Conservation (phyloP, 1,140 invertebrate species). For the Philopotamus ludificatus region DNA sequence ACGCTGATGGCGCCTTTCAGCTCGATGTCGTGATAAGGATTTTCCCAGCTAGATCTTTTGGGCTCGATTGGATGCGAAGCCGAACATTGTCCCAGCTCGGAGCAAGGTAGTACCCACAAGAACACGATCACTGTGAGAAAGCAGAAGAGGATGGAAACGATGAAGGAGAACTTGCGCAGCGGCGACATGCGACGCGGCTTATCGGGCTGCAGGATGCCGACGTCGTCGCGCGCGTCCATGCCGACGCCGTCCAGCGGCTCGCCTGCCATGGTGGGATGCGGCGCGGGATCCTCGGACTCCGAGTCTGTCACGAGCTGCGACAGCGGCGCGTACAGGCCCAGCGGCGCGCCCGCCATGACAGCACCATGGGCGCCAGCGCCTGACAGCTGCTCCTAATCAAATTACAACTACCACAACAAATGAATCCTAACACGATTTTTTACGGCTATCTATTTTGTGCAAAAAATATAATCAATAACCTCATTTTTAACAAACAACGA, state of each 20-base stretch:
- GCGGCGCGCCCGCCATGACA: slow-evolving; percentile 33
- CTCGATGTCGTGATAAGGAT: slow-evolving; percentile 69
- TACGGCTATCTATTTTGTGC: too few species aligned
- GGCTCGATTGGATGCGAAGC: slow-evolving; percentile 53
- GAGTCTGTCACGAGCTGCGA: slow-evolving; percentile 72
- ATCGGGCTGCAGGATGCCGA: slow-evolving; percentile 35
- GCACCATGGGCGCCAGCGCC: too few species aligned
- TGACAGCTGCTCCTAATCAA: too few species aligned
- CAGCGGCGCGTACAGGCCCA: slow-evolving; percentile 66
- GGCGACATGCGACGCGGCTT: slow-evolving; percentile 43
- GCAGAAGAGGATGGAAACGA: slow-evolving; percentile 68
- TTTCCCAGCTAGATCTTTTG: slow-evolving; percentile 67
- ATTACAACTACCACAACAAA: too few species aligned
- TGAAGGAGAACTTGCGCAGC: slow-evolving; percentile 63
- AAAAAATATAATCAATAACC: too few species aligned
- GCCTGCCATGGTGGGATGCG: slow-evolving; percentile 45
- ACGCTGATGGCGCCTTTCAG: slow-evolving; percentile 69
- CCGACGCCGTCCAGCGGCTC: slow-evolving; percentile 31
- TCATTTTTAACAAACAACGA: too few species aligned
- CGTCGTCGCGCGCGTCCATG: slow-evolving; percentile 32
- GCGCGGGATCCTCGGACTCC: slow-evolving; percentile 70
- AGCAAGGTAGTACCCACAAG: slow-evolving; percentile 73
- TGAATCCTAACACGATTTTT: too few species aligned
- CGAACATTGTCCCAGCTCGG: slow-evolving; percentile 63
- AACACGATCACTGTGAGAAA: slow-evolving; percentile 69